Conservation (phyloP, 1,140 invertebrate species). For the Macrosteles quadrilineatus region DNA sequence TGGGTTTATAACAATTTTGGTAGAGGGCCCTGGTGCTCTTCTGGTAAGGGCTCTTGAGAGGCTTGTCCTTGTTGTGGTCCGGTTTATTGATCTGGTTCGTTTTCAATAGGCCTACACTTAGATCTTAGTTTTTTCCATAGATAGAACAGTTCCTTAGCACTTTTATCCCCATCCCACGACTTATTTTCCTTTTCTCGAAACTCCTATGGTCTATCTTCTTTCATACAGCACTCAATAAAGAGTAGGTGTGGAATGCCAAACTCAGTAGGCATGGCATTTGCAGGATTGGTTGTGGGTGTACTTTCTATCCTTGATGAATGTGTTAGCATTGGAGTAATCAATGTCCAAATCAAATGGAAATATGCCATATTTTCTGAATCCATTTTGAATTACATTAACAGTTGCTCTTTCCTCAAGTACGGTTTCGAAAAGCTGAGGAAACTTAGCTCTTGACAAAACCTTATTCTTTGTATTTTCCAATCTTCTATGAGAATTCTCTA, state of each 20-base stretch:
- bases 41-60: too few species aligned
- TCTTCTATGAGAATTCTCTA: conserved; percentile 46
- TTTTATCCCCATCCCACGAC: too few species aligned
- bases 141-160: too few species aligned
- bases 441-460: conserved; percentile 12
- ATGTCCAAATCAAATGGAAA: conserved; percentile 6
- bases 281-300: not conserved
- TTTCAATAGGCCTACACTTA: too few species aligned
- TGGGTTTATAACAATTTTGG: too few species aligned
- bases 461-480: conserved; percentile 33
- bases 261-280: conserved; percentile 9
- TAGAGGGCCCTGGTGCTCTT: too few species aligned
- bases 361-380: conserved; percentile 4
- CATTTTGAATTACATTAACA: conserved; percentile 2
- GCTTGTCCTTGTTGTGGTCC: too few species aligned
- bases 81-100: too few species aligned
- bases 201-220: conserved; percentile 7
- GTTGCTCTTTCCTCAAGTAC: conserved; percentile 5
- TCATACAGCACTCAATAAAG: not conserved
- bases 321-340: not conserved
- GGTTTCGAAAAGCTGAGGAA: conserved; percentile 1
- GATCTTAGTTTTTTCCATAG: too few species aligned
- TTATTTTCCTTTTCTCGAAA: conserved; percentile 13
- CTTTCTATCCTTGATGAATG: not conserved
- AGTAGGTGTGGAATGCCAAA: conserved; percentile 7